Evolutionary conservation across 2,797 vertebrate species (phyloP).

Genomic region (Pelodytes ibericus): DNA sequence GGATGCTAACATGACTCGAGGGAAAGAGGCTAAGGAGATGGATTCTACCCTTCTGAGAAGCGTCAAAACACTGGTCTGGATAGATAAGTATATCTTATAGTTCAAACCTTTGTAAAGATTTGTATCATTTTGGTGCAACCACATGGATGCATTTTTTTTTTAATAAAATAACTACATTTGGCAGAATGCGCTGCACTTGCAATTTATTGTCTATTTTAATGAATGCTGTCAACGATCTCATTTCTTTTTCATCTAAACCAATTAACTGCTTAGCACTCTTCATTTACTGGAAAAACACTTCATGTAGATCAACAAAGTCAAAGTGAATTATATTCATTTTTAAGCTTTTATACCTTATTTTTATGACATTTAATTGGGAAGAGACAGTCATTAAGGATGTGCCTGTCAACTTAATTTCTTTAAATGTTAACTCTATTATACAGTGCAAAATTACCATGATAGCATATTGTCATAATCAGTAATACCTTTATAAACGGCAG

Average conservation of each 20-base stretch:
- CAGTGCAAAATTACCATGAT: no score
- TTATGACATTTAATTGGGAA: conserved; percentile 13
- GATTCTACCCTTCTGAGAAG: no score
- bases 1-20: no score
- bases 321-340: conserved; percentile 23
- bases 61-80: no score
- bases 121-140: neutral
- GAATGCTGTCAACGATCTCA: conserved; percentile 44
- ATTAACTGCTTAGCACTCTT: conserved; percentile 46
- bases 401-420: neutral
- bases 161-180: conserved; percentile 24
- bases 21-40: no score
- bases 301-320: conserved; percentile 32
- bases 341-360: conserved; percentile 13
- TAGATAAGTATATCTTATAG: no score
- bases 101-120: no score
- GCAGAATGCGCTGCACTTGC: conserved; percentile 31
- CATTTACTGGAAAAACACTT: conserved; percentile 49
- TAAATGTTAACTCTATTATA: conserved; percentile 1
- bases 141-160: conserved; percentile 19
- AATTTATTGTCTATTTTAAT: conserved; percentile 54
- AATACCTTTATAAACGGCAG: no score
- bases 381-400: conserved; percentile 4
- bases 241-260: conserved; percentile 53
- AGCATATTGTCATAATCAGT: no score